These are phyloP conservation scores for Sinhomidia bicolor DNA, from an alignment of 2,888 invertebrate species.

Conservation along the genomic window DNA sequence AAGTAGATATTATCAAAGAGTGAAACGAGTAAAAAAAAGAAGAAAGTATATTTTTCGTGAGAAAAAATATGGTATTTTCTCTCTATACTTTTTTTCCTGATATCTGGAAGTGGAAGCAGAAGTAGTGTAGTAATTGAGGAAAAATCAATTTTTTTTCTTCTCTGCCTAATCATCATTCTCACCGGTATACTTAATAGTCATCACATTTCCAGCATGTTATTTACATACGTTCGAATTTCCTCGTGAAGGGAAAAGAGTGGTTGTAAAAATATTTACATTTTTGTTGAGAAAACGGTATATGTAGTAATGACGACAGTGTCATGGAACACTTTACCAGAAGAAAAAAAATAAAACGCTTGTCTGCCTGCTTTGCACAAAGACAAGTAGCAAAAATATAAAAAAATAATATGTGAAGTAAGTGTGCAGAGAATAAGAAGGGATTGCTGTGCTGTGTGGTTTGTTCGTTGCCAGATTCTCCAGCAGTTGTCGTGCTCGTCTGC, in stretches of 20 bases:
- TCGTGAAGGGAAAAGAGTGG: background rate
- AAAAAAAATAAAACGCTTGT: too few relatives aligned
- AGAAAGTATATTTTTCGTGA: background rate
- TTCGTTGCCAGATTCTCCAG: slow-evolving; percentile 68
- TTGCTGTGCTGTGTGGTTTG: background rate
- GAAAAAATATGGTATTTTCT: slow-evolving; percentile 3
- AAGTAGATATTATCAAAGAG: background rate
- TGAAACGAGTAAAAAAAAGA: background rate
- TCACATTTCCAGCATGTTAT: background rate
- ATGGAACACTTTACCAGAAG: background rate
- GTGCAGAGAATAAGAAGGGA: background rate
- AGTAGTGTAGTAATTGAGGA: slow-evolving; percentile 42
- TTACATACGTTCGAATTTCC: background rate
- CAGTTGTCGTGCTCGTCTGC: slow-evolving; percentile 72
- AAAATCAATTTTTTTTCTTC: slow-evolving; percentile 49
- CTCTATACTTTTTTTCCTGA: background rate
- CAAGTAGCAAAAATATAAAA: background rate
- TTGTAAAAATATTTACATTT: slow-evolving; percentile 41
- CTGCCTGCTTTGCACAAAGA: background rate
- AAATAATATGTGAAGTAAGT: background rate
- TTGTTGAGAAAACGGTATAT: background rate
- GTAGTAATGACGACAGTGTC: background rate
- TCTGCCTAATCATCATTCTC: slow-evolving; percentile 43
- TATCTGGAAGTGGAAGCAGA: too few relatives aligned
- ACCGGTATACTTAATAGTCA: background rate